Evolutionary conservation across 1,140 invertebrate genomes (phyloP), one percentile per base, ranked within the genome.

Genomic region (Leptinotarsa defecta): DNA sequence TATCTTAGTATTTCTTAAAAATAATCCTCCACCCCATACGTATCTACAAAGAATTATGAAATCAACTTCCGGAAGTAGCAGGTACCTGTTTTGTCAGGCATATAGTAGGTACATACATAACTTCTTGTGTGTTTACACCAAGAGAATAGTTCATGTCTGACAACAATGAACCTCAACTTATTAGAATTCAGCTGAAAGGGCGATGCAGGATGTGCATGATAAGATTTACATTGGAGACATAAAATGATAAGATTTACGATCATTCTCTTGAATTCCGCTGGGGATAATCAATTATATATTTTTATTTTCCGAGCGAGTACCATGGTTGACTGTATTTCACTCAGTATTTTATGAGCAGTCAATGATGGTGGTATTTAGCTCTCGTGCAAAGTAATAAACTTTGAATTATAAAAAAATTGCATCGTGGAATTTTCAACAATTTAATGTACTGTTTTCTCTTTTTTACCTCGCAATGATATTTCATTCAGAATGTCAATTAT

Each of bases 151-250:
- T 57, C 52, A 57, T 57, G 52, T 19, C 52, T 57, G 52, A 57
- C 52, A 57, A 57, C 52, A 57, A 57, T 57, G 52, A 57, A 19
- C 52, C n/a, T 57, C 52, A 57, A 57, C n/a, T 57, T 19, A 57
- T 57, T 57, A 57, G 17, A 57, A 57, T 57, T 57, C 52, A 5
- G 8, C 3, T 57, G 52, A 15, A 57, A 57, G 52, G 52, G 52
- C 52, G 52, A 57, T 57, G 52, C 52, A 57, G 52, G 52, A 57
- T 57, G 52, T 57, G n/a, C 52, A 57, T 57, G 52, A 57, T 57
- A 57, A 57, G 52, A 57, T 57, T 57, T 57, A 57, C 52, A 57
- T 57, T 57, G 15, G 52, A 57, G 52, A 17, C 52, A 57, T 57
- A 57, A 57, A 57, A 57, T 57, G 52, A 57, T 57, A 57, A 57